Evolutionary conservation across 2,888 invertebrate genomes (phyloP).

Genomic region (Drosophila helvetica): DNA sequence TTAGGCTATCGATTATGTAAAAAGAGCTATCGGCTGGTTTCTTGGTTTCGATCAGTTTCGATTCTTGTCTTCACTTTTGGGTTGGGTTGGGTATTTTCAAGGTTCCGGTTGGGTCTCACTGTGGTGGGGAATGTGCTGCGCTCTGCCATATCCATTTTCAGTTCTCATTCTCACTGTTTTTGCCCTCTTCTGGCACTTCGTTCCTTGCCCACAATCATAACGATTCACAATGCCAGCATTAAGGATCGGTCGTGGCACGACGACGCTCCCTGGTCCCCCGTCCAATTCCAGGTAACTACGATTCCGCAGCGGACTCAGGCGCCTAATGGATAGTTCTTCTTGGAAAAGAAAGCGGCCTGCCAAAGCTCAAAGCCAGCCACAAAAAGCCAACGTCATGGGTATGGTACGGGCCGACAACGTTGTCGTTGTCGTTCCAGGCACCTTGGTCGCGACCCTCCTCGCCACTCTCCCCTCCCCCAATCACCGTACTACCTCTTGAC

Average conservation of each 20-base stretch:
- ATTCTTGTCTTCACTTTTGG: conserved; percentile 10
- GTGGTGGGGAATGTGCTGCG: conserved; percentile 27
- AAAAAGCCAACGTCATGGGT: conserved; percentile 56
- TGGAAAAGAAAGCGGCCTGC: conserved; percentile 77
- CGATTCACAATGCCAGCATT: conserved; percentile 47
- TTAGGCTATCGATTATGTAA: not conserved
- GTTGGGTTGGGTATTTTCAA: conserved; percentile 20
- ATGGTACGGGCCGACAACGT: conserved; percentile 68
- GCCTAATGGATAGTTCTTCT: conserved; percentile 79
- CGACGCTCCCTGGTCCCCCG: conserved; percentile 17
- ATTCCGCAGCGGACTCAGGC: conserved; percentile 70
- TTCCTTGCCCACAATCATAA: conserved; percentile 25
- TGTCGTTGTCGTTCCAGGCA: conserved; percentile 41
- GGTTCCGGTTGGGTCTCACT: conserved; percentile 13
- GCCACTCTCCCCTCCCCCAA: not conserved
- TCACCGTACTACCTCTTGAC: not conserved
- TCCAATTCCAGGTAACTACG: conserved; percentile 72
- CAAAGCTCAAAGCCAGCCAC: conserved; percentile 44
- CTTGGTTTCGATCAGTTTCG: not conserved
- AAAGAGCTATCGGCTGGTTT: not conserved
- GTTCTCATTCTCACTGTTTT: conserved; percentile 9
- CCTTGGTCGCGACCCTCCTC: not conserved
- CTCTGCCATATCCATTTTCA: conserved; percentile 31
- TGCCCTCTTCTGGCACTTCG: not conserved
- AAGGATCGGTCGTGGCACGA: conserved; percentile 40